Conservation (phyloP, 1,140 invertebrate species). For the Drosophila melanogaster region Release_6_plus_ISO1_MT NT_033777.3:30514501-30515000, state of each 20-base stretch:
- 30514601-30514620: not conserved
- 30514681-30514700: constrained; percentile 45
- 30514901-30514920: constrained; percentile 70
- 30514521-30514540: not conserved
- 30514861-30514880: constrained; percentile 2
- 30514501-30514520: too few species aligned
- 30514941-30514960: constrained; percentile 60
- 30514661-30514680: constrained; percentile 49
- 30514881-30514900: constrained; percentile 55
- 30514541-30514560: not conserved
- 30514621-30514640: not conserved
- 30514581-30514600: not conserved
- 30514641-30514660: constrained; percentile 42
- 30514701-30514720: constrained; percentile 45
- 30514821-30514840: constrained; percentile 28
- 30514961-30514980: constrained; percentile 68
- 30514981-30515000: constrained; percentile 76
- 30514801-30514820: constrained; percentile 23
- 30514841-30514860: not conserved
- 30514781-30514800: constrained; percentile 46
- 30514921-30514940: constrained; percentile 64
- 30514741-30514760: constrained; percentile 3
- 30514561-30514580: not conserved
- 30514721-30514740: constrained; percentile 4
- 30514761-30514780: constrained; percentile 38